Conservation (phyloP, 1,140 invertebrate genomes). For the Sitodiplosis mosellana region DNA sequence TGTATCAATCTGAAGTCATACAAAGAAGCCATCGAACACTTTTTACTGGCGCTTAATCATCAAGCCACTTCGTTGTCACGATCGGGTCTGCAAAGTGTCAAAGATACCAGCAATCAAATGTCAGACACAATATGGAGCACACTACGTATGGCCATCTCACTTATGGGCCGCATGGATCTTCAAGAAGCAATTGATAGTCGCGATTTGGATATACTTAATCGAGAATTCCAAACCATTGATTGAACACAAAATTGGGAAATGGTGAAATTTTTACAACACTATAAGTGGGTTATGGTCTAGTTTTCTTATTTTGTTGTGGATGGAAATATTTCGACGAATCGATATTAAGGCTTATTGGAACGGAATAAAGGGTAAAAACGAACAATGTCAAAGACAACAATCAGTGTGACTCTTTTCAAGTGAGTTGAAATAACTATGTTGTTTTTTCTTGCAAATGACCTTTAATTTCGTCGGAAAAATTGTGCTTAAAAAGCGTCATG, state of each 20-base stretch:
- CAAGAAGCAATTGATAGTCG: constrained; percentile 53
- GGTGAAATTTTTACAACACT: too few relatives aligned
- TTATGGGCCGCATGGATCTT: constrained; percentile 69
- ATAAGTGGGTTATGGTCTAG: too few relatives aligned
- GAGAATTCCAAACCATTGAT: constrained; percentile 13
- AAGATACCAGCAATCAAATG: constrained; percentile 40
- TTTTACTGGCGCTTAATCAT: constrained; percentile 81
- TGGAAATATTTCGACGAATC: too few relatives aligned
- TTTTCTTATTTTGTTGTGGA: too few relatives aligned
- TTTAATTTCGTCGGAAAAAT: too few relatives aligned
- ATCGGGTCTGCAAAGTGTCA: constrained; percentile 25
- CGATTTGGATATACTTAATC: constrained; percentile 31
- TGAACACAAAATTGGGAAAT: neutral
- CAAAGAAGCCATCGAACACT: constrained; percentile 88
- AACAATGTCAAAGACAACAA: too few relatives aligned
- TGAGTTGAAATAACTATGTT: too few relatives aligned
- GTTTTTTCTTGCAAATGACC: too few relatives aligned
- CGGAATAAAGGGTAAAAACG: too few relatives aligned
- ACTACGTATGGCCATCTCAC: constrained; percentile 70
- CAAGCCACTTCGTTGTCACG: constrained; percentile 59
- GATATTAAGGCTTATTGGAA: too few relatives aligned
- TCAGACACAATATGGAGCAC: constrained; percentile 92
- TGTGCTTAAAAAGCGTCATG: too few relatives aligned
- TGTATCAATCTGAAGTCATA: constrained; percentile 93
- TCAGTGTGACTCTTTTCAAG: too few relatives aligned